These are phyloP conservation scores for Drosophila stalkeri DNA, from an alignment of 2,888 invertebrate species.

Conservation along the genomic window DNA sequence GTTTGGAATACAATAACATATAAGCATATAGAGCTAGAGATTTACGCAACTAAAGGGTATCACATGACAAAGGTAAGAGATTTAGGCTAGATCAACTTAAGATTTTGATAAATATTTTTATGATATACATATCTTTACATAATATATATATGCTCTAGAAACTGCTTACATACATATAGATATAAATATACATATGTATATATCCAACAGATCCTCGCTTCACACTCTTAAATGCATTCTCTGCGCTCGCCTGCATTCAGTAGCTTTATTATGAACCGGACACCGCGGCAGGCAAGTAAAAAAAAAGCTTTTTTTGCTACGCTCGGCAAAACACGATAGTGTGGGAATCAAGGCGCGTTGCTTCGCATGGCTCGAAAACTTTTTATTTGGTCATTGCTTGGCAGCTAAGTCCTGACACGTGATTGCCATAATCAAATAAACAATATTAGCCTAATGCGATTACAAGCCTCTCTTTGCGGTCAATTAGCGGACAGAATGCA, in stretches of 20 bases:
- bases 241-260: constrained; percentile 26
- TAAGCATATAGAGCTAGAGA: constrained; percentile 5
- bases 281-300: constrained; percentile 33
- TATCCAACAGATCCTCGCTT: constrained; percentile 39
- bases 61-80: not conserved
- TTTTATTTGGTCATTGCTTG: constrained; percentile 34
- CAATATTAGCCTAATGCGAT: constrained; percentile 64
- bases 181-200: not conserved
- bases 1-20: constrained; percentile 19
- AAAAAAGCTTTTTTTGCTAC: constrained; percentile 40
- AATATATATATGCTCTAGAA: not conserved
- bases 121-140: not conserved
- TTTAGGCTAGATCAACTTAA: not conserved
- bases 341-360: constrained; percentile 67
- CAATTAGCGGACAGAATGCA: constrained; percentile 58
- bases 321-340: constrained; percentile 66
- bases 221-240: constrained; percentile 41
- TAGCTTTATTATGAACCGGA: constrained; percentile 40
- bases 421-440: constrained; percentile 64
- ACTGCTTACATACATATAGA: not conserved
- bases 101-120: not conserved
- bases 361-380: constrained; percentile 23
- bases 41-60: constrained; percentile 4
- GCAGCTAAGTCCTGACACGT: constrained; percentile 74
- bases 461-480: constrained; percentile 62